Evolutionary conservation across 1,140 invertebrate species (phyloP).

Genomic region (Bathynomus jamesi): DNA sequence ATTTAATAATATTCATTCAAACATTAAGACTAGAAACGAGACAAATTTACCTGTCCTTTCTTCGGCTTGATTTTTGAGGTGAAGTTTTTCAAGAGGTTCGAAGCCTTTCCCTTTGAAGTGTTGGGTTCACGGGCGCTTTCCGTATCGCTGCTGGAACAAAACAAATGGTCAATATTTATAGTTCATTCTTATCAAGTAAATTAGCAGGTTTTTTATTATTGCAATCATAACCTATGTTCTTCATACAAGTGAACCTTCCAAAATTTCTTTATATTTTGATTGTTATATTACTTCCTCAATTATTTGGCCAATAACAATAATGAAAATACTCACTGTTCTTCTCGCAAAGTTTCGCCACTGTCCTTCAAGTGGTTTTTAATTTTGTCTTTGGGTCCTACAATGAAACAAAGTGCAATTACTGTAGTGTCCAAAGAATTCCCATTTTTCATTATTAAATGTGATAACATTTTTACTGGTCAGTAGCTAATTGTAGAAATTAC

Average conservation of each 20-base stretch:
- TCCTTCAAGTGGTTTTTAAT: background rate
- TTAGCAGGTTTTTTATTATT: too few relatives aligned
- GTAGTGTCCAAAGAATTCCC: background rate
- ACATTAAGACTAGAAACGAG: background rate
- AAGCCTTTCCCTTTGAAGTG: background rate
- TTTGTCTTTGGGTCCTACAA: background rate
- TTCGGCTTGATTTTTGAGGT: background rate
- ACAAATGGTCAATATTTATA: too few relatives aligned
- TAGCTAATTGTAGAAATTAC: background rate
- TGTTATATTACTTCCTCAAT: too few relatives aligned
- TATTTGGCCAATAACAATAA: background rate
- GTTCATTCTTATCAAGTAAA: too few relatives aligned
- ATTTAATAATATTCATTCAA: background rate
- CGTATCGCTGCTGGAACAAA: background rate
- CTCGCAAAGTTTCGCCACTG: background rate
- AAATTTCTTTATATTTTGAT: too few relatives aligned
- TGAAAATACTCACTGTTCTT: background rate
- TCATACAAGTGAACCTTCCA: too few relatives aligned
- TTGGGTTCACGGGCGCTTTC: background rate
- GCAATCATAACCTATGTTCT: too few relatives aligned
- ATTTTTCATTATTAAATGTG: background rate
- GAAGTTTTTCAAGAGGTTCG: background rate
- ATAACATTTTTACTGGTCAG: background rate
- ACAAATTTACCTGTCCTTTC: background rate
- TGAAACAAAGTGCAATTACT: background rate